These are phyloP conservation scores for Kradibia gibbosae DNA, from an alignment of 1,140 invertebrate species.

Conservation along the genomic window DNA sequence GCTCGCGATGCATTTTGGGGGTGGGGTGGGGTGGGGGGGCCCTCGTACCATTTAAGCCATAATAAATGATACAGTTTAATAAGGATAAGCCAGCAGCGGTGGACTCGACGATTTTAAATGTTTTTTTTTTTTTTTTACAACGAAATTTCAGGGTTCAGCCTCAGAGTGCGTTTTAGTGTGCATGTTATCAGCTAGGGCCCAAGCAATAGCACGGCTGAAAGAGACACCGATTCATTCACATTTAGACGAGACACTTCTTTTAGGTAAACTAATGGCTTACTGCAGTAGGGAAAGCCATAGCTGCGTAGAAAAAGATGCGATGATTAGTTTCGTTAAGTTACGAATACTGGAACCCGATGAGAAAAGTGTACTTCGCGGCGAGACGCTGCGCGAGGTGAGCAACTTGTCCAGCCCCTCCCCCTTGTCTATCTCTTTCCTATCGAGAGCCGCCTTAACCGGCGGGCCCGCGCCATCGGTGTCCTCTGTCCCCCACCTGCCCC, in stretches of 20 bases:
- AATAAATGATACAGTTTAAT: too few species aligned
- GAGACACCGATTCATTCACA: conserved; percentile 84
- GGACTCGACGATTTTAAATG: too few species aligned
- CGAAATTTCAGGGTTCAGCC: conserved; percentile 88
- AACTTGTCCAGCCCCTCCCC: too few species aligned
- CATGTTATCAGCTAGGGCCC: conserved; percentile 95
- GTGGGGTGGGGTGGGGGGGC: too few species aligned
- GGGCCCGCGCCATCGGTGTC: too few species aligned
- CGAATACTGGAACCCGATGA: conserved; percentile 97
- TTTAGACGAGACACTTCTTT: conserved; percentile 93
- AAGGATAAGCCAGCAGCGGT: too few species aligned
- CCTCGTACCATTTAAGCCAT: too few species aligned
- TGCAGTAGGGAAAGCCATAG: conserved; percentile 96
- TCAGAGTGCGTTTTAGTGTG: conserved; percentile 97
- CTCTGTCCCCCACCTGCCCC: too few species aligned
- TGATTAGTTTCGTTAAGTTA: conserved; percentile 98
- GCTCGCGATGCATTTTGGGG: too few species aligned
- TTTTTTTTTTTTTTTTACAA: not conserved
- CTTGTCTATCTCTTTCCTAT: too few species aligned
- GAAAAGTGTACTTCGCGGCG: conserved; percentile 90
- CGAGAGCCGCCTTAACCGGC: too few species aligned
- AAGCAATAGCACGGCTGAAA: conserved; percentile 92
- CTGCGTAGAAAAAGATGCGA: conserved; percentile 99
- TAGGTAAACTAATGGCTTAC: conserved; percentile 97
- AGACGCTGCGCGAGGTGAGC: conserved; percentile 83